Evolutionary conservation across 2,113 vertebrate species (phyloP), one percentile per base, ranked within the genome.

Genomic region (Dipodomys spectabilis): DNA sequence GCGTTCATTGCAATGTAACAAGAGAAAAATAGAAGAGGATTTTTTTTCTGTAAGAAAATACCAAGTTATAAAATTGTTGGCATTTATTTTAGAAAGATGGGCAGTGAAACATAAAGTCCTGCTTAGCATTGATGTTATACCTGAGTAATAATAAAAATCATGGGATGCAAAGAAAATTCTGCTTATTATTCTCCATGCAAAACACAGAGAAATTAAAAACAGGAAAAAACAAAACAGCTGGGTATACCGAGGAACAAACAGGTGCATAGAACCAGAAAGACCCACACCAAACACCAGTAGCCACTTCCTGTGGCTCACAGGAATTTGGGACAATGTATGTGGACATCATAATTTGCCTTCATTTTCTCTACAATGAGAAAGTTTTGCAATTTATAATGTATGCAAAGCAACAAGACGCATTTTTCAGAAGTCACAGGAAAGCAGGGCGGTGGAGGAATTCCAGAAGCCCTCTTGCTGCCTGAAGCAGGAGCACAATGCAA

Each of bases 241-340:
- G 60, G 1, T 18, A 0, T 49, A 2, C 0, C 6, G 16, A 67
- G 30, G 20, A 9, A 27, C 15, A 65, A 71, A 28, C 0, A 67
- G 72, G 22, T 2, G 13, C 57, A 4, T 0, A 2, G 2, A 8
- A 23, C 13, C 1, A 12, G 82, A 75, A 39, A 62, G 69, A 67
- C 7, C 10, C 0, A 28, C 7, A 0, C 18, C 20, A 16, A 30
- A 30, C 0, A 5, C 2, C 12, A n/a, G 32, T 8, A 4, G 9
- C 18, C 2, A 5, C 39, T 53, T 44, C 69, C 82, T 68, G 53
- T 69, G 49, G 22, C 18, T 60, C 28, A 1, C 3, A 49, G 28
- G 22, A 45, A 69, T 19, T 0, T 5, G 49, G 18, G 72, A 28
- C 6, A 4, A 39, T 57, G 30, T 35, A 5, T 28, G 23, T 1